These are phyloP conservation scores for Andrena chrysosceles DNA, from an alignment of 2,888 invertebrate species.

Conservation along the genomic window DNA sequence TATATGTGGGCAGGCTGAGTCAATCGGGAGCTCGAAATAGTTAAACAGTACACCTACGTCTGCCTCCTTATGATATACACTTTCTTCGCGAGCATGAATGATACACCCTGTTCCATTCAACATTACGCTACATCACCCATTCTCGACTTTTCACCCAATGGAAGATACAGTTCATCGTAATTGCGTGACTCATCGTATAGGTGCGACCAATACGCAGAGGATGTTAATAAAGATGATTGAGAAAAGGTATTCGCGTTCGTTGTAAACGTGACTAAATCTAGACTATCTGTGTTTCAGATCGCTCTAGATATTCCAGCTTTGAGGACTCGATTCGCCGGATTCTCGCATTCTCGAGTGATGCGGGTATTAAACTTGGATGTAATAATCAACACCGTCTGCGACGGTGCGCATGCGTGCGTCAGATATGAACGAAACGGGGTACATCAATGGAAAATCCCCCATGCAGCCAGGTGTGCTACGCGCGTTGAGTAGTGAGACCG, in stretches of 20 bases:
- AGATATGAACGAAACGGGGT: slow-evolving; percentile 33
- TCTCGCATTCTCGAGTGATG: neutral
- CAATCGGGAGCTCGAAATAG: neutral
- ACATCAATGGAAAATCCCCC: slow-evolving; percentile 23
- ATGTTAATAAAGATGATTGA: slow-evolving; percentile 18
- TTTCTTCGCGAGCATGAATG: neutral
- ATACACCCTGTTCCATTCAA: neutral
- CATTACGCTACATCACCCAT: neutral
- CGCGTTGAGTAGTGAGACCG: neutral
- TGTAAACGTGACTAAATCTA: neutral
- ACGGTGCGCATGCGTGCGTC: slow-evolving; percentile 20
- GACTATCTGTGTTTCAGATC: neutral
- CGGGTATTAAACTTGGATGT: neutral
- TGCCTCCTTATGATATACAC: neutral
- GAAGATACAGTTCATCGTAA: neutral
- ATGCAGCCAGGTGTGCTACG: slow-evolving; percentile 3
- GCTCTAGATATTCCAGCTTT: neutral
- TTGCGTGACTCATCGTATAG: neutral
- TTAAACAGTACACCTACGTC: slow-evolving; percentile 13
- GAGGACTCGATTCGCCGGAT: neutral
- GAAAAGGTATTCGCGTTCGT: neutral
- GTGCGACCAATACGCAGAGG: neutral
- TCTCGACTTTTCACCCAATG: neutral
- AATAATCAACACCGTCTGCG: neutral
- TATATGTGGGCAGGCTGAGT: slow-evolving; percentile 1